Evolutionary conservation across 1,140 invertebrate genomes (phyloP), one percentile per base, ranked within the genome.

Genomic region (Notospermus geniculatus): DNA sequence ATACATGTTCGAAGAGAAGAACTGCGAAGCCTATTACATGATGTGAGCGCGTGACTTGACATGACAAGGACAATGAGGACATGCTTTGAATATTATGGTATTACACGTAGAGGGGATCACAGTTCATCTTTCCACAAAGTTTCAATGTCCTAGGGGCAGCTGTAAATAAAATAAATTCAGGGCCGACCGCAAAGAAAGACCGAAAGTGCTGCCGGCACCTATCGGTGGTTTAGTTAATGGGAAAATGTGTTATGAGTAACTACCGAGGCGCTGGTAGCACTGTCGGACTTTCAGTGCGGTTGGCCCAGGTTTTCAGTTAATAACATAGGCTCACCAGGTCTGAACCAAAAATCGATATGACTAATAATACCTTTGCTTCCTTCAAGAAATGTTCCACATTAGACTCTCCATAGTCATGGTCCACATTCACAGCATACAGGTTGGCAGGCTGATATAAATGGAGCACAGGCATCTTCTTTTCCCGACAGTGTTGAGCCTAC

Each of bases 401-500:
- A 13, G 57, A 54, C 22, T 52, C 17, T 23, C 50, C 43, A 54
- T 66, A 62, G 39, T 66, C 61, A 64, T 65, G 66, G 53, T 65
- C 57, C 27, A 15, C 17, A 25, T 32, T 54, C 15, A 63, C 9
- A 4, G 55, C 60, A 45, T 46, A 23, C 2, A 54, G n/a, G 53
- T 62, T 66, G 5, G 67, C 64, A 32, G 63, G 61, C 32, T 61
- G 15, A 53, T 64, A 66, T 1, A 52, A n/a, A 25, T 67, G 62
- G 30, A 64, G 62, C 28, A 64, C 54, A 19, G 65, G 55, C 45
- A 57, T 43, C 25, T 59, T 41, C 27, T 52, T 55, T 36, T 62
- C 46, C 4, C n/a, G 4, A 27, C 4, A 7, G n/a, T 50, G n/a
- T n/a, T 50, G 46, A 27, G 46, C 46, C n/a, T 50, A n/a, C 4